phyloP scores from a whole-genome alignment of 1,140 invertebrate species.

The Trachymyrmex septentrionalis region DNA sequence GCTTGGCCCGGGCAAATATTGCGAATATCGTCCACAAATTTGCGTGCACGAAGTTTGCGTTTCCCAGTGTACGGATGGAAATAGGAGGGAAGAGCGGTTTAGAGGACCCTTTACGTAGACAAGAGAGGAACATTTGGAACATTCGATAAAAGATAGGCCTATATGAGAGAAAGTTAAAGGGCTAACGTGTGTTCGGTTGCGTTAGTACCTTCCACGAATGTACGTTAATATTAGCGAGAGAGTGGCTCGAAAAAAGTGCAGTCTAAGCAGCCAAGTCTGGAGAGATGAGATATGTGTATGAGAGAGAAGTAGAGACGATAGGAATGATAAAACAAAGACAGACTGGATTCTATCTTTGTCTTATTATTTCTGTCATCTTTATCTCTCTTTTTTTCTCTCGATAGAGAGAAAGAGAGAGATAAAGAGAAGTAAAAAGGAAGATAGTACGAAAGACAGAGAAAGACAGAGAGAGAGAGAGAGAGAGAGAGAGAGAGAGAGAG shows the following conservation, averaged over 20 bases:
- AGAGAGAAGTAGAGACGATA: conserved; percentile 65
- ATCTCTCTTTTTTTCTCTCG: no score
- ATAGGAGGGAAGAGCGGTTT: conserved; percentile 52
- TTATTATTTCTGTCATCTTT: no score
- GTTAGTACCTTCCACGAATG: conserved; percentile 80
- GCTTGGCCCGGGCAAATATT: conserved; percentile 83
- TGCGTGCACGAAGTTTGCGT: conserved; percentile 82
- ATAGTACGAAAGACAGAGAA: conserved; percentile 64
- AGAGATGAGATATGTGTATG: conserved; percentile 65
- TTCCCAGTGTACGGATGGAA: conserved; percentile 72
- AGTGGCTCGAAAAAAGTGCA: conserved; percentile 79
- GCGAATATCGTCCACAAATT: conserved; percentile 84
- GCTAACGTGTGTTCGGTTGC: conserved; percentile 77
- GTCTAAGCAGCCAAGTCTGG: conserved; percentile 61
- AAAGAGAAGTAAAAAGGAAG: conserved; percentile 38
- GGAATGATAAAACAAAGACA: conserved; percentile 51
- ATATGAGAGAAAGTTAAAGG: conserved; percentile 29
- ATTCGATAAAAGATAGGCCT: conserved; percentile 56
- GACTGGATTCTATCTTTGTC: not conserved
- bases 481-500: conserved; percentile 68
- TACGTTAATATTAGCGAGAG: conserved; percentile 73
- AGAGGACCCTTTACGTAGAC: conserved; percentile 52
- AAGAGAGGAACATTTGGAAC: conserved; percentile 51
- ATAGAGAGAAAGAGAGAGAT: conserved; percentile 53
- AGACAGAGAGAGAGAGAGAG: conserved; percentile 65